Conservation (phyloP, 2,888 invertebrate species). For the Amiota mariae region DNA sequence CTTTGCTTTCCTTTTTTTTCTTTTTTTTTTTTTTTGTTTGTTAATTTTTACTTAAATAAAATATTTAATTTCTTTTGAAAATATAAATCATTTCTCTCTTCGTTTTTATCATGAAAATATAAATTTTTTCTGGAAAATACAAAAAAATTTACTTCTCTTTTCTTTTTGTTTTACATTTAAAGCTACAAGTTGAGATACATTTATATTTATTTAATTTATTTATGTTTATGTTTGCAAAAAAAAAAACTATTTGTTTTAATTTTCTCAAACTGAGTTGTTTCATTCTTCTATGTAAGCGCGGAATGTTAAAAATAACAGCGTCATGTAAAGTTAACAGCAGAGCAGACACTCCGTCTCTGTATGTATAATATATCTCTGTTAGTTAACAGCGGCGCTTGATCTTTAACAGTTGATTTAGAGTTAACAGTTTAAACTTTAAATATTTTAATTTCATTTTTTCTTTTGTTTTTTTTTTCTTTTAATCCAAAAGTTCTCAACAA, state of each 20-base stretch:
- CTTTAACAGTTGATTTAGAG: no score
- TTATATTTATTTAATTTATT: neutral
- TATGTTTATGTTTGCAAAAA: neutral
- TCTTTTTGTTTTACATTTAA: conserved; percentile 54
- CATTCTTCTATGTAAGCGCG: neutral
- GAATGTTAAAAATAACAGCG: conserved; percentile 17
- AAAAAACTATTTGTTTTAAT: neutral
- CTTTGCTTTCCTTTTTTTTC: conserved; percentile 48
- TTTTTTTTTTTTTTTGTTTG: conserved; percentile 35
- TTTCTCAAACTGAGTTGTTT: neutral
- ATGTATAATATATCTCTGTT: neutral
- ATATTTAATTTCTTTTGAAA: no score
- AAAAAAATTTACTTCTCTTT: conserved; percentile 34
- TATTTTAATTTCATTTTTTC: no score
- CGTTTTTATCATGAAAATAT: no score
- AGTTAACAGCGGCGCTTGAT: no score
- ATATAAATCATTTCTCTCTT: no score
- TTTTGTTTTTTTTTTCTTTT: no score
- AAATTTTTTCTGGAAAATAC: no score
- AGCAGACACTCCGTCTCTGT: no score
- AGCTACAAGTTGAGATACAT: conserved; percentile 59
- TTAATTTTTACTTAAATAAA: conserved; percentile 33
- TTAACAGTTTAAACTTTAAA: no score
- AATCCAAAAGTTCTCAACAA: no score
- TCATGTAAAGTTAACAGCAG: neutral